Conservation (phyloP, 2,888 invertebrate species). For the Aporophyla nigra region DNA sequence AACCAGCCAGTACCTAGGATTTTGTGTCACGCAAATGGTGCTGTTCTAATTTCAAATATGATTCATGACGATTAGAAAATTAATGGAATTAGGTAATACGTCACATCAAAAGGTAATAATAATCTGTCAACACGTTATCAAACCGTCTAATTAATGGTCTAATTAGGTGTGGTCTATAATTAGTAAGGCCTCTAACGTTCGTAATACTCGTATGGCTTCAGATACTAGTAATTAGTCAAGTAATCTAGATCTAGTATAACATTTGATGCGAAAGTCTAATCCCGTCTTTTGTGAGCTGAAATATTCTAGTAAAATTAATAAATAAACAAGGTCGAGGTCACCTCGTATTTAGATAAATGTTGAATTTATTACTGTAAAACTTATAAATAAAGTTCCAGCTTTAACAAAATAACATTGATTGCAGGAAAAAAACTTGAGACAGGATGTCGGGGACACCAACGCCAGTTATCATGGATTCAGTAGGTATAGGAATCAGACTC, state of each 20-base stretch:
- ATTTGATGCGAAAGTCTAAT: too few species aligned
- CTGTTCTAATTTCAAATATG: constrained; percentile 6
- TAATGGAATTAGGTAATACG: constrained; percentile 21
- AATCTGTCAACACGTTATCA: constrained; percentile 36
- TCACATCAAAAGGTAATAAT: constrained; percentile 31
- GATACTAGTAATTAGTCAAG: neutral
- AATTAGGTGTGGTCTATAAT: constrained; percentile 15
- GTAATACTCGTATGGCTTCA: neutral
- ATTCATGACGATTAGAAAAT: constrained; percentile 38
- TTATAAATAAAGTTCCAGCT: neutral
- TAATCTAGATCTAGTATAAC: neutral
- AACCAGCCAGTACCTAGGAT: neutral
- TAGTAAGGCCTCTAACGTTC: neutral
- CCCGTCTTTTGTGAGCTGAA: too few species aligned
- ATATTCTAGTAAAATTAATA: too few species aligned
- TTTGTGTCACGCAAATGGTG: neutral
- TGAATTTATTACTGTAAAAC: neutral
- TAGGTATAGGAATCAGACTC: too few species aligned
- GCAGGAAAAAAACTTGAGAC: too few species aligned
- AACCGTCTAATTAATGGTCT: constrained; percentile 30
- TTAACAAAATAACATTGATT: neutral
- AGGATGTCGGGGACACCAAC: neutral
- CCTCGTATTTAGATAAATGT: neutral
- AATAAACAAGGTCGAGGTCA: too few species aligned
- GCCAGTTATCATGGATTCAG: too few species aligned